phyloP scores from a whole-genome alignment of 2,888 invertebrate genomes.

The Pseudanteris insignis region DNA sequence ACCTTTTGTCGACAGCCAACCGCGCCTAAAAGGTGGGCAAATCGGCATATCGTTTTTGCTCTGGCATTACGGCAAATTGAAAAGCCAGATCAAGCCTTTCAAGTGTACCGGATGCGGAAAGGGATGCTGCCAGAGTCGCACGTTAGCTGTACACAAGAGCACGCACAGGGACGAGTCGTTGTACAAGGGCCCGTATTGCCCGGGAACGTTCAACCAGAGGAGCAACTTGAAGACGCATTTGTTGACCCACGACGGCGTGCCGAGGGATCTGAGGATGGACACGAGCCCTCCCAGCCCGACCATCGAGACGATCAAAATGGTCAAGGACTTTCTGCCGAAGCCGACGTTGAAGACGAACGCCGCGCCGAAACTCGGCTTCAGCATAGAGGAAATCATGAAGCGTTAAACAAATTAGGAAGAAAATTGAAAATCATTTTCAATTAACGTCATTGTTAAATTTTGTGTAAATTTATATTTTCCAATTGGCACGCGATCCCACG shows the following conservation, averaged over 20 bases:
- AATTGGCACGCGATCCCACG: no score
- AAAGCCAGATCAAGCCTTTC: conserved; percentile 98
- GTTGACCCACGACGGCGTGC: conserved; percentile 81
- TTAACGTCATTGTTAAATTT: no score
- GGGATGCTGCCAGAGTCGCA: conserved; percentile 97
- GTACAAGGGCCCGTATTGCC: conserved; percentile 90
- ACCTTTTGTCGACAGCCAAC: no score
- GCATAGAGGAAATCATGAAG: conserved; percentile 89
- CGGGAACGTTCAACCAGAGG: conserved; percentile 89
- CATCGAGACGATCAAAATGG: conserved; percentile 47
- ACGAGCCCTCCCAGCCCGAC: conserved; percentile 41
- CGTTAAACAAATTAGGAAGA: conserved; percentile 75
- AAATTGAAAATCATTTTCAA: no score
- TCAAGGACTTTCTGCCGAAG: conserved; percentile 43
- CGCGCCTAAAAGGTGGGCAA: no score
- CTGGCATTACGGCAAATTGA: no score
- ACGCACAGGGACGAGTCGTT: conserved; percentile 93
- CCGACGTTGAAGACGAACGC: conserved; percentile 46
- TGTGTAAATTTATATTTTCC: no score
- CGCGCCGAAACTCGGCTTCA: conserved; percentile 76
- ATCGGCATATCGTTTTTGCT: no score
- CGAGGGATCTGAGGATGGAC: conserved; percentile 65
- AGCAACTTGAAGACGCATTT: conserved; percentile 92
- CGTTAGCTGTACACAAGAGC: conserved; percentile 94
- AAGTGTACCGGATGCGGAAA: conserved; percentile 97